Base-by-base conservation (phyloP, 1,140 invertebrate genomes). In the Battus philenor region DNA sequence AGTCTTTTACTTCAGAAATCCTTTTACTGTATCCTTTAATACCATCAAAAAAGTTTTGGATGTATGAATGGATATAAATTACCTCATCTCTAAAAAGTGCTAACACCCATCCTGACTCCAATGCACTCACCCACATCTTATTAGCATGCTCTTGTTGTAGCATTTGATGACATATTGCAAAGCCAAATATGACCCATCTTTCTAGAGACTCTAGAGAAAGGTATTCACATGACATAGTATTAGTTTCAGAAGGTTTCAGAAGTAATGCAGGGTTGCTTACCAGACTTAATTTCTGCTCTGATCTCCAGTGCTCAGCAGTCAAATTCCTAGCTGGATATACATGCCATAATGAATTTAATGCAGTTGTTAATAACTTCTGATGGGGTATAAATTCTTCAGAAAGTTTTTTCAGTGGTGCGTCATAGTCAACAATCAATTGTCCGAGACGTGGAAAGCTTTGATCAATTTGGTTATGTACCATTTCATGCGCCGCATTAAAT, bases 371-470 rank as follows among this genome's bases (percentile, higher is more conserved):
- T 6, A 97, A 79, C 80, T 97, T 95, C 27, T 95, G 91, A 84
- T 99, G 97, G 0, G 97, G 96, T 15, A 96, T 91, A 87, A 99
- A 99, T 82, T 99, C 98, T 85, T 99, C 98, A 1, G 94, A 93
- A 0, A 99, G 87, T 72, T 99, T 99, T 75, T 98, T 98, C 20
- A 99, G 77, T 2, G 98, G 98, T 15, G 91, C 89, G 83, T 99
- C 98, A 85, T 99, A 99, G 69, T 99, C 98, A 61, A 98, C 91
- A 44, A 99, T 98, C 93, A 99, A 93, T 86, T 98, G 96, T 0
- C 97, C 97, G 15, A 99, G 86, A 10, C 97, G 88, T 6, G 97
- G 98, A 86, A 98, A 99, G 63, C 95, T 96, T 0, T 91, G 88
- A 84, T 99, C 98, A 26, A 94, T 92, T 66, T 96, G 93, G 63